phyloP scores from a whole-genome alignment of 2,113 vertebrate species.

The Pterocles burchelli region DNA sequence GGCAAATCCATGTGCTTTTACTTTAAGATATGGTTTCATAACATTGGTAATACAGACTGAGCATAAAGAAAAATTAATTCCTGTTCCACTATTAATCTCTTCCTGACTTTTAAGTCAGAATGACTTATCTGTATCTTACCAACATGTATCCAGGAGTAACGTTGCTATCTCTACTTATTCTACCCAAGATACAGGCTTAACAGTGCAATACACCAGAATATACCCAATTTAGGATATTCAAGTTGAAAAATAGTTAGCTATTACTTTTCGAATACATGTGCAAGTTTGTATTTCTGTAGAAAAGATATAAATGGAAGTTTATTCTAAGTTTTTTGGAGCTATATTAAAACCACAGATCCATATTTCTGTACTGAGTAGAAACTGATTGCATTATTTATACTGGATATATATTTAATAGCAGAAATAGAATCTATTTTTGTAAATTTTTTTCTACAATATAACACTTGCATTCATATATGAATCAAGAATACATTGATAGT shows the following conservation, averaged over 20 bases:
- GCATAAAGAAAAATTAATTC: not conserved
- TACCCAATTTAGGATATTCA: not conserved
- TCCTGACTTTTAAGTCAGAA: not conserved
- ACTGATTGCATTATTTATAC: not conserved
- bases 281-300: not conserved
- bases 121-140: not conserved
- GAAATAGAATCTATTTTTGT: not conserved
- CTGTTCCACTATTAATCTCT: not conserved
- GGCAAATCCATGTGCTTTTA: conserved; percentile 18
- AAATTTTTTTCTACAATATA: not conserved
- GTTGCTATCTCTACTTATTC: not conserved
- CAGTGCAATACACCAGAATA: not conserved
- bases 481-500: not conserved
- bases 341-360: not conserved
- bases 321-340: not conserved
- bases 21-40: not conserved
- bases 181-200: not conserved
- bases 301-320: not conserved
- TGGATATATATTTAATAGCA: not conserved
- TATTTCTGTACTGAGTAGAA: not conserved
- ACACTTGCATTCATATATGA: not conserved
- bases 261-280: not conserved
- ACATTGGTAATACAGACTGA: not conserved
- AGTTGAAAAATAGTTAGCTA: not conserved
- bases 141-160: not conserved